Evolutionary conservation across 2,113 vertebrate species (phyloP).

Genomic region (Leptobrachium leishanense): DNA sequence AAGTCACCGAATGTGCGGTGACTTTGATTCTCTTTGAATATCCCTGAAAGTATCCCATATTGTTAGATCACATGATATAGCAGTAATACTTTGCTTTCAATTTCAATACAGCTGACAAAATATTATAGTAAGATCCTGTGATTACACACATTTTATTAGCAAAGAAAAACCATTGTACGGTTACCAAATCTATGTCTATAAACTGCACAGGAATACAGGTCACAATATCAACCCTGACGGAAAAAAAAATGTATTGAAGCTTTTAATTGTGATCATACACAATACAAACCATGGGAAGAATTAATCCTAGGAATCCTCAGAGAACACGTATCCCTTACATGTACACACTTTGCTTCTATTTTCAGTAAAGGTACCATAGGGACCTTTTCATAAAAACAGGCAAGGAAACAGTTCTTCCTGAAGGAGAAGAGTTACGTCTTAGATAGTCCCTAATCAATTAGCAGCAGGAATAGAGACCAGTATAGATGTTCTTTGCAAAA

Average conservation of each 20-base stretch:
- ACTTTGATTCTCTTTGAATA: too few relatives aligned
- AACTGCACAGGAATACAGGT: too few relatives aligned
- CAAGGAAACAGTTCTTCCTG: constrained; percentile 3
- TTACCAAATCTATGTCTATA: too few relatives aligned
- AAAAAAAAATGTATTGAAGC: background rate
- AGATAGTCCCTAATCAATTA: constrained; percentile 22
- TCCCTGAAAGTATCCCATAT: too few relatives aligned
- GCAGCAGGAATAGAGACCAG: constrained; percentile 1
- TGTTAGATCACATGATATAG: too few relatives aligned
- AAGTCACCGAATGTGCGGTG: too few relatives aligned
- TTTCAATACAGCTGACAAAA: too few relatives aligned
- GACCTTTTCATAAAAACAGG: background rate
- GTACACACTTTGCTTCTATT: background rate
- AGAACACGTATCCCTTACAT: constrained; percentile 1
- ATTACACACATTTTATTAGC: too few relatives aligned
- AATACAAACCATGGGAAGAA: constrained; percentile 5
- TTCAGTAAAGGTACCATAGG: background rate
- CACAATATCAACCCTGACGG: background rate
- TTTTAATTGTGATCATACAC: background rate
- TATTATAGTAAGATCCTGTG: too few relatives aligned
- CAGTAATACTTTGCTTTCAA: too few relatives aligned
- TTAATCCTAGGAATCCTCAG: background rate
- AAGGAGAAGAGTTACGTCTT: constrained; percentile 21
- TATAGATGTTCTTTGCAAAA: too few relatives aligned
- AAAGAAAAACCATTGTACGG: too few relatives aligned